A percentile compares a stretch with the other conserved stretches of the same genome.
Evolutionary conservation across 2,888 invertebrate genomes (phyloP).

Genomic region (Sialis fuliginosa): DNA sequence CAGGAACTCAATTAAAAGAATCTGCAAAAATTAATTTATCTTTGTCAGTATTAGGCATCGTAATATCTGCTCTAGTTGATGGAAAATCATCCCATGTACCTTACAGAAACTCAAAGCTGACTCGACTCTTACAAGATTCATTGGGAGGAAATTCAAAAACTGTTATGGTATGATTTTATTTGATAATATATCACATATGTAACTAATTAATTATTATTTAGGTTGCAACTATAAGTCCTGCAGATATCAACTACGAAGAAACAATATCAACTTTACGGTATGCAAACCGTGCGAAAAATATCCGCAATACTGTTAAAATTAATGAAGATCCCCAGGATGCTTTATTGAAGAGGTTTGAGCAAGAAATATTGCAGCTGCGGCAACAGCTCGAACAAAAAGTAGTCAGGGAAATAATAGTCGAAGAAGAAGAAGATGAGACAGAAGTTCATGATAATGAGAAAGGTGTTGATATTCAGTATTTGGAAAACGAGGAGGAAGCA

Average conservation of each 20-base stretch:
- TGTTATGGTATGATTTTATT: conserved; percentile 49
- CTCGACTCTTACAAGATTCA: conserved; percentile 87
- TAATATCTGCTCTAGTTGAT: conserved; percentile 94
- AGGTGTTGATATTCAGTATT: conserved; percentile 39
- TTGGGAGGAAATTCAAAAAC: conserved; percentile 93
- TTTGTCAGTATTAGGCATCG: conserved; percentile 91
- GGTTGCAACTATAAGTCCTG: conserved; percentile 96
- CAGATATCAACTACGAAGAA: conserved; percentile 91
- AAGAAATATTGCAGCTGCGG: conserved; percentile 84
- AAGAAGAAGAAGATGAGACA: conserved; percentile 28
- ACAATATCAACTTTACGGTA: conserved; percentile 92
- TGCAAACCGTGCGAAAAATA: conserved; percentile 94
- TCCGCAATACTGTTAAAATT: conserved; percentile 86
- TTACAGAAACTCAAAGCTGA: conserved; percentile 94
- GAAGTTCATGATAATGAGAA: conserved; percentile 41
- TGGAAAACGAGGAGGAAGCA: conserved; percentile 37
- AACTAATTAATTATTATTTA: conserved; percentile 18
- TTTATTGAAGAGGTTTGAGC: conserved; percentile 83
- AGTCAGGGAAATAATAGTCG: conserved; percentile 27
- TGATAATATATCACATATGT: neutral
- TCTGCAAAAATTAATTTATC: conserved; percentile 97
- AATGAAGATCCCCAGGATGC: conserved; percentile 98
- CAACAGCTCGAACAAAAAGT: conserved; percentile 41
- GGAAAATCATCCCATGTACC: conserved; percentile 95
- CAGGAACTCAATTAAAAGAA: conserved; percentile 82